A percentile compares a stretch with the other conserved stretches of the same genome.
Evolutionary conservation across 1,140 invertebrate species (phyloP).

Genomic region (Centruroides vittatus): DNA sequence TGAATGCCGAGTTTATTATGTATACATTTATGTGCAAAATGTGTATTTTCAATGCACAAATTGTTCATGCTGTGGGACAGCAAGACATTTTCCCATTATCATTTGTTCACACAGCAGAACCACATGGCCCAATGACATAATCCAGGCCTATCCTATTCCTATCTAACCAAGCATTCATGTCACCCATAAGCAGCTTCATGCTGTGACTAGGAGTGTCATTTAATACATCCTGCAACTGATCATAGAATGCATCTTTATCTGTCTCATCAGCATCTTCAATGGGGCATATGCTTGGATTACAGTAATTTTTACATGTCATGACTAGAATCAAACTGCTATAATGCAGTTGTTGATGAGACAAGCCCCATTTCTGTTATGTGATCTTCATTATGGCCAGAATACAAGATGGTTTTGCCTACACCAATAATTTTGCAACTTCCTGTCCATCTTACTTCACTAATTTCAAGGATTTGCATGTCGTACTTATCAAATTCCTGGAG

Average conservation of each 20-base stretch:
- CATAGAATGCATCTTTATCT: neutral
- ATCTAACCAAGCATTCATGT: too few relatives aligned
- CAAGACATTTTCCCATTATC: too few relatives aligned
- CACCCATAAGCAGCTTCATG: too few relatives aligned
- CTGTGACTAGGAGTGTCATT: neutral
- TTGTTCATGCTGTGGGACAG: too few relatives aligned
- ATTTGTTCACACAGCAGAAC: too few relatives aligned
- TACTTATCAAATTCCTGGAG: neutral
- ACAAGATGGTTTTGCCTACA: neutral
- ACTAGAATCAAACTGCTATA: neutral
- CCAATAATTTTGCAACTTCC: neutral
- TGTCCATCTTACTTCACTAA: constrained; percentile 1
- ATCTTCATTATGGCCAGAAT: neutral
- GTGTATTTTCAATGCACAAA: too few relatives aligned
- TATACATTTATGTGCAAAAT: too few relatives aligned
- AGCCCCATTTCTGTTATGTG: neutral
- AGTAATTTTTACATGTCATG: neutral
- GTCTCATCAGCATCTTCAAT: neutral
- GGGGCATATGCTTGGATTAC: neutral
- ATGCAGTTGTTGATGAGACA: neutral
- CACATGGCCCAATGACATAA: too few relatives aligned
- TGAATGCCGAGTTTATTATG: too few relatives aligned
- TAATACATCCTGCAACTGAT: neutral
- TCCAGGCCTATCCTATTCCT: too few relatives aligned
- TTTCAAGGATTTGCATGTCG: neutral